phyloP scores from a whole-genome alignment of 2,113 vertebrate species.

The Candoia aspera region DNA sequence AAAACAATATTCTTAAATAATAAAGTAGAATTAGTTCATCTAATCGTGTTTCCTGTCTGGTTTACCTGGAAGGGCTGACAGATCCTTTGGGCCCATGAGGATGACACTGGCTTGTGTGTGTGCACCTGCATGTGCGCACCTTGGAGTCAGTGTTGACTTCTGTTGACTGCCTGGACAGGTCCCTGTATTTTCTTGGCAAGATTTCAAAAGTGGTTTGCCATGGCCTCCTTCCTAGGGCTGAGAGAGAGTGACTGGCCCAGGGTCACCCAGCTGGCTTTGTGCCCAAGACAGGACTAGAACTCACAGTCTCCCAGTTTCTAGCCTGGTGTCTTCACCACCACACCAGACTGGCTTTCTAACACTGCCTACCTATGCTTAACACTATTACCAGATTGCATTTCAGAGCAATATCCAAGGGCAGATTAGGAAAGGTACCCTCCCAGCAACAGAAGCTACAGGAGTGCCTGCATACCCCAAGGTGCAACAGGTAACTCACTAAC shows the following conservation, averaged over 20 bases:
- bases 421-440: background rate
- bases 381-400: background rate
- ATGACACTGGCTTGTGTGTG: background rate
- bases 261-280: background rate
- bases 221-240: background rate
- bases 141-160: background rate
- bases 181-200: no score
- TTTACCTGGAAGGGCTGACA: no score
- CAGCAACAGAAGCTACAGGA: constrained; percentile 5
- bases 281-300: background rate
- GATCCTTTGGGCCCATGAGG: background rate
- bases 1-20: no score
- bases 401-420: background rate
- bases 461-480: background rate
- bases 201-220: background rate
- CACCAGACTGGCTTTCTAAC: background rate
- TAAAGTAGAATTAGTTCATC: no score
- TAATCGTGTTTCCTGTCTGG: no score
- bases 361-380: background rate
- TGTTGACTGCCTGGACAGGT: background rate
- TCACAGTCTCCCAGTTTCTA: background rate
- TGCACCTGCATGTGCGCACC: background rate
- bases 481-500: background rate
- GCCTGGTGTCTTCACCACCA: background rate
- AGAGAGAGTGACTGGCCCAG: background rate